A percentile compares a stretch with the other conserved stretches of the same genome.
Evolutionary conservation across 2,888 invertebrate genomes (phyloP).

Genomic region (Athripsodes cinereus): DNA sequence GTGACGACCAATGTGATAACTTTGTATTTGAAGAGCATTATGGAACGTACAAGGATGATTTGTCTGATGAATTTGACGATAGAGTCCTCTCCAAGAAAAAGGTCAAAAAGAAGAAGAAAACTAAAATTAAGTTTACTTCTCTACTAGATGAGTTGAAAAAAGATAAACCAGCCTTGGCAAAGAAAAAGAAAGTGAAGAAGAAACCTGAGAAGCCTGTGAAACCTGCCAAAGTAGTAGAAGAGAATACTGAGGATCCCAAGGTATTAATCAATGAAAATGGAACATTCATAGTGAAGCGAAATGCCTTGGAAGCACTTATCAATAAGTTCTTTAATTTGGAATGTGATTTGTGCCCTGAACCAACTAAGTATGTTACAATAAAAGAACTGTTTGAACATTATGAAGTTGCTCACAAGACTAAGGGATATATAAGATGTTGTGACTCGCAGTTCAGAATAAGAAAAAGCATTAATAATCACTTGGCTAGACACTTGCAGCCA

Average conservation of each 20-base stretch:
- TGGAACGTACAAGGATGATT: background rate
- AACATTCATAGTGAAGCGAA: constrained; percentile 3
- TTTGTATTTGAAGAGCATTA: background rate
- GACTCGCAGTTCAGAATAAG: constrained; percentile 24
- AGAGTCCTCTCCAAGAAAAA: background rate
- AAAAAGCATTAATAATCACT: constrained; percentile 27
- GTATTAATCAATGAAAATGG: constrained; percentile 6
- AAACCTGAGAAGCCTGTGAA: background rate
- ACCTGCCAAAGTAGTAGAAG: background rate
- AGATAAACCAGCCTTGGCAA: background rate
- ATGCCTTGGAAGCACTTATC: constrained; percentile 4
- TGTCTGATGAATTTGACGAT: background rate
- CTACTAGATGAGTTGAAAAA: background rate
- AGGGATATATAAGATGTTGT: constrained; percentile 28
- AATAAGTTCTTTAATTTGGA: constrained; percentile 8
- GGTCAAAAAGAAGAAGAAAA: background rate
- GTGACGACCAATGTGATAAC: background rate
- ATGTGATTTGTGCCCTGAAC: background rate
- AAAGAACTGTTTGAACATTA: constrained; percentile 22
- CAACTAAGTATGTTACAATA: background rate
- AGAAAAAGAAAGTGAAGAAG: constrained; percentile 4
- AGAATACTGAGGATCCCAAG: constrained; percentile 2
- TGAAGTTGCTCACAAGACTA: constrained; percentile 21
- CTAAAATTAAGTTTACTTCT: background rate
- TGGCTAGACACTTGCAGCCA: constrained; percentile 29